These are phyloP conservation scores for Lucinisca nassula DNA, from an alignment of 2,888 invertebrate genomes.

Conservation along the genomic window DNA sequence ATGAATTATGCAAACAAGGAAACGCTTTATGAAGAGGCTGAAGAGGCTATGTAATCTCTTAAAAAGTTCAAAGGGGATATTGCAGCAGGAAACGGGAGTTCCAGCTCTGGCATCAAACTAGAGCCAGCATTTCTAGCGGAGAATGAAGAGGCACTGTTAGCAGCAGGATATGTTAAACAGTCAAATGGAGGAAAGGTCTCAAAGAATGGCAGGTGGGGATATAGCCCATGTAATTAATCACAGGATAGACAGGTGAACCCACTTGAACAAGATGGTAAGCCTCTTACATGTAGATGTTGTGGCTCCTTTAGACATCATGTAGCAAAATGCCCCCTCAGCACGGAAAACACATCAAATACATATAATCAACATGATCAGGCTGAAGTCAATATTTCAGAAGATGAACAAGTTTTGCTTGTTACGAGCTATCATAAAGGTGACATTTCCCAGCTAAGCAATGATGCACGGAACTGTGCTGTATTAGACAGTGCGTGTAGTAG, in stretches of 20 bases:
- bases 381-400: slow-evolving; percentile 40
- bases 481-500: slow-evolving; percentile 70
- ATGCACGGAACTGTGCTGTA: slow-evolving; percentile 61
- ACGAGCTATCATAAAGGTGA: slow-evolving; percentile 46
- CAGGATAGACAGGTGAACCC: slow-evolving; percentile 36
- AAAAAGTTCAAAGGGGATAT: slow-evolving; percentile 10
- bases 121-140: slow-evolving; percentile 10
- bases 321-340: too few relatives aligned
- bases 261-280: slow-evolving; percentile 19
- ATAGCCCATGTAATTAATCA: neutral
- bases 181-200: neutral
- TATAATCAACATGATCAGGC: slow-evolving; percentile 38
- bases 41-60: neutral
- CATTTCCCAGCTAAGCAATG: too few relatives aligned
- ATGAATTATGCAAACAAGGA: neutral
- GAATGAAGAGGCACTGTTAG: slow-evolving; percentile 29
- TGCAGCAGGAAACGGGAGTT: neutral
- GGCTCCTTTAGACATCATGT: too few relatives aligned
- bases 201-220: neutral
- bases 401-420: slow-evolving; percentile 45
- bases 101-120: neutral
- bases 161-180: slow-evolving; percentile 20
- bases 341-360: neutral
- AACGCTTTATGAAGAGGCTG: slow-evolving; percentile 8
- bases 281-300: too few relatives aligned